A percentile compares a stretch with the other conserved stretches of the same genome.
Evolutionary conservation across 2,888 invertebrate species (phyloP).

Genomic region (Macrosiphum euphorbiae): DNA sequence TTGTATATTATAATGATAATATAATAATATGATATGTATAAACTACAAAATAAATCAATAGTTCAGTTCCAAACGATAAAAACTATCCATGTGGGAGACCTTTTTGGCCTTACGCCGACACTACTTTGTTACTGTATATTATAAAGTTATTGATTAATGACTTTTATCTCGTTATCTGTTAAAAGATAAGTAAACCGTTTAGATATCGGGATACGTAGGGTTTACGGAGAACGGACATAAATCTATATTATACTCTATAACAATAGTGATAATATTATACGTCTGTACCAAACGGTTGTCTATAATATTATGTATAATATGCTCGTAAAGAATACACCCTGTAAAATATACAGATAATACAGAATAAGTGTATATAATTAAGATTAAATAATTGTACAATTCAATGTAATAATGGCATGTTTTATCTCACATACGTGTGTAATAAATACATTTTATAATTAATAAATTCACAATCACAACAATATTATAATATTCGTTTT

Average conservation of each 20-base stretch:
- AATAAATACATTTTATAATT: background rate
- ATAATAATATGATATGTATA: background rate
- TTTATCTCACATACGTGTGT: background rate
- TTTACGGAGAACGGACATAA: background rate
- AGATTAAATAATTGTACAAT: background rate
- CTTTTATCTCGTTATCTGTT: background rate
- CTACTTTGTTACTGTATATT: background rate
- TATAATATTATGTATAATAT: background rate
- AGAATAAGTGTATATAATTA: background rate
- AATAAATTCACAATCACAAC: background rate
- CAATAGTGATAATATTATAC: background rate
- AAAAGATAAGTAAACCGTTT: background rate
- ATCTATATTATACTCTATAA: too few species aligned
- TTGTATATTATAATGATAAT: background rate
- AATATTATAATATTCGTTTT: background rate
- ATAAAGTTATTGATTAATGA: background rate
- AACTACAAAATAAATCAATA: background rate
- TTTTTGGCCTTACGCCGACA: constrained; percentile 31
- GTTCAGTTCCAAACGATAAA: background rate
- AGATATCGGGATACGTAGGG: background rate
- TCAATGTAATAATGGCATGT: background rate
- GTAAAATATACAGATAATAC: background rate
- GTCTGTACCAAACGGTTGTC: background rate
- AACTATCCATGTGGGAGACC: constrained; percentile 6
- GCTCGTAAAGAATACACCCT: background rate